Percentiles rank a stretch among this genome's conserved stretches.
Evolutionary conservation across 1,140 invertebrate species (phyloP).

Genomic region (Drosophila lacteicornis): DNA sequence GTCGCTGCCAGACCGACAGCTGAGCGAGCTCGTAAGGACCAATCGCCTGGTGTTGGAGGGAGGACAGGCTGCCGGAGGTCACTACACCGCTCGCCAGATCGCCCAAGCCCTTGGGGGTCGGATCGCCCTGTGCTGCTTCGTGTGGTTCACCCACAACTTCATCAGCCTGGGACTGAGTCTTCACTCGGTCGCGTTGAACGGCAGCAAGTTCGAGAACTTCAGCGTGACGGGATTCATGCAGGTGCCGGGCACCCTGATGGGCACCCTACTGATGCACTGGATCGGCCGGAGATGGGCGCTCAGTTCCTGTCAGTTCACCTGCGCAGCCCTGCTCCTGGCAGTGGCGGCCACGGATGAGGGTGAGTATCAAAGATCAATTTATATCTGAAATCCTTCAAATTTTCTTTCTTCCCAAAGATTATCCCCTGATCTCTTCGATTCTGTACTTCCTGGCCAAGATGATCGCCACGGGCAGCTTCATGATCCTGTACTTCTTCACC

Average conservation of each 20-base stretch:
- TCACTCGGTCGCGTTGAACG: slow-evolving; percentile 89
- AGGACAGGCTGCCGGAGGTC: slow-evolving; percentile 68
- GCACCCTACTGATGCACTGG: slow-evolving; percentile 87
- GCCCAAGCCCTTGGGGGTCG: slow-evolving; percentile 85
- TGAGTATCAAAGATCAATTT: slow-evolving; percentile 3
- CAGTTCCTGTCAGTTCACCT: slow-evolving; percentile 82
- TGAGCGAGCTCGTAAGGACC: slow-evolving; percentile 81
- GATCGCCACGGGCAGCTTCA: slow-evolving; percentile 89
- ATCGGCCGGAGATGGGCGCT: slow-evolving; percentile 87
- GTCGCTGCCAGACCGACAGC: slow-evolving; percentile 85
- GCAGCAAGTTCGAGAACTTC: slow-evolving; percentile 90
- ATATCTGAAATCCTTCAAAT: too few relatives aligned
- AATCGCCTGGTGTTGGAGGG: slow-evolving; percentile 66
- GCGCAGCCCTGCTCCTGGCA: slow-evolving; percentile 85
- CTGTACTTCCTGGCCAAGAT: slow-evolving; percentile 89
- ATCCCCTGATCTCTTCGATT: slow-evolving; percentile 83
- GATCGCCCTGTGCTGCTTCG: slow-evolving; percentile 88
- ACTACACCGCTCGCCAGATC: slow-evolving; percentile 85
- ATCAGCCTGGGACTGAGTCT: slow-evolving; percentile 92
- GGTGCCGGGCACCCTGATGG: slow-evolving; percentile 89
- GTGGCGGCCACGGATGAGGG: slow-evolving; percentile 46
- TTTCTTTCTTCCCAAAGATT: slow-evolving; percentile 26
- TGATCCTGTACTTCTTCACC: slow-evolving; percentile 89
- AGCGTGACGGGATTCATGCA: slow-evolving; percentile 89
- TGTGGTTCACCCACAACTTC: slow-evolving; percentile 89